Evolutionary conservation across 2,888 invertebrate genomes (phyloP).

Genomic region (Schrankia costaestrigalis): DNA sequence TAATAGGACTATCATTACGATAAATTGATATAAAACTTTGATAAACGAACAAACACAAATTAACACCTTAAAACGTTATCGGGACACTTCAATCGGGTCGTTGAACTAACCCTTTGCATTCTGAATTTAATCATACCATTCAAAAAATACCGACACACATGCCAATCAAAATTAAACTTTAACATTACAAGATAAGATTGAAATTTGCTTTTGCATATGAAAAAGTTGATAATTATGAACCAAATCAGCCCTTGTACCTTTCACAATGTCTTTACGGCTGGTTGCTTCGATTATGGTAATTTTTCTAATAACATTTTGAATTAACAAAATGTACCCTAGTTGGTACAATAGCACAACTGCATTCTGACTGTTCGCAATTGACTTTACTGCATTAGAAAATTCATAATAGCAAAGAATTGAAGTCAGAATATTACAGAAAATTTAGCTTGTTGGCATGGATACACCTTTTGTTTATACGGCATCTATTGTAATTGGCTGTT

Average conservation of each 20-base stretch:
- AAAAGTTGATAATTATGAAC: no score
- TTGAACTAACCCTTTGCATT: slow-evolving; percentile 39
- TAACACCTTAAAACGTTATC: slow-evolving; percentile 43
- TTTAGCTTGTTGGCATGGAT: no score
- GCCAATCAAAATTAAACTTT: slow-evolving; percentile 10
- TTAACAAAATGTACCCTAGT: slow-evolving; percentile 37
- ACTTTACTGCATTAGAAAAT: slow-evolving; percentile 14
- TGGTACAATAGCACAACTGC: slow-evolving; percentile 32
- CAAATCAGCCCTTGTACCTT: slow-evolving; percentile 36
- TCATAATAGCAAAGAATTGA: slow-evolving; percentile 3
- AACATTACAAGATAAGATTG: slow-evolving; percentile 1
- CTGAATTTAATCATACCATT: slow-evolving; percentile 17
- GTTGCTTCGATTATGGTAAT: slow-evolving; percentile 66
- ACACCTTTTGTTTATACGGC: no score
- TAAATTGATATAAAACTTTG: slow-evolving; percentile 17
- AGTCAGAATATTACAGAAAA: no score
- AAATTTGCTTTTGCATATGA: no score
- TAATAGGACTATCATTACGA: slow-evolving; percentile 8
- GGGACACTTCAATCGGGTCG: slow-evolving; percentile 38
- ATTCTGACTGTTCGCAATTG: slow-evolving; percentile 22
- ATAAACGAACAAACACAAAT: slow-evolving; percentile 32
- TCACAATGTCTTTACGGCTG: slow-evolving; percentile 53
- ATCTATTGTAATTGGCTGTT: no score
- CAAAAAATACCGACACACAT: slow-evolving; percentile 11
- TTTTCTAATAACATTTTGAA: slow-evolving; percentile 53